Base-by-base conservation (phyloP, 2,797 vertebrate genomes). In the Melanotaenia nigrans region DNA sequence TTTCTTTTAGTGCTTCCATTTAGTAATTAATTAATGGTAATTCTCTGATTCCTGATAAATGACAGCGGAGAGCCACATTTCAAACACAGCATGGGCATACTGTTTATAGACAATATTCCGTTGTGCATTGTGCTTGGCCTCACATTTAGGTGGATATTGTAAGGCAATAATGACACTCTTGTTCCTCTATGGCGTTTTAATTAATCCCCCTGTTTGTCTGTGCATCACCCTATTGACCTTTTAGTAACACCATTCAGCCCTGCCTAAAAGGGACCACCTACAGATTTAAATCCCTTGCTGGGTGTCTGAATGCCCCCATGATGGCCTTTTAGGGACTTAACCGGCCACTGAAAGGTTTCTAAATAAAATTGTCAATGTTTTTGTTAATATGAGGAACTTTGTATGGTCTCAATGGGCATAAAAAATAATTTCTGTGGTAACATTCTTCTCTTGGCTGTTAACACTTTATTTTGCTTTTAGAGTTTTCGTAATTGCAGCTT, bases 221-320 rank as follows among this genome's bases (percentile, higher is more conserved):
- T 49, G 53, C 22, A 32, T 32, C 5, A 68, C 51, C 75, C 66
- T 64, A 62, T 78, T 78, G 73, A 83, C 87, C 87, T 82, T 33
- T 14, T n/a, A 60, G 64, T 77, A 82, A 54, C 64, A 54, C 63
- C 51, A 70, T 89, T 90, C 76, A 65, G 28, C 55, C 72, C 45
- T 40, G 51, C 30, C 70, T 24, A 38, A 42, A 24, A 35, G 61
- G 70, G 79, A 88, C 90, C 88, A 88, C 87, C 83, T 71, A 73
- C 75, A 61, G 54, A 24, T 45, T 84, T 61, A 79, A 75, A 56
- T 57, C 76, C 64, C 61, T 66, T 25, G 25, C 56, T 71, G 25
- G 59, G 63, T 55, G 45, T 32, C 68, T 2, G 9, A 30, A 60
- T 62, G 65, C 58, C 61, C 78, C 28, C 49, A 40, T 42, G 25